Evolutionary conservation across 30 jellyfish, hydroid and myxozoan genomes (phyloP).

Genomic region (Aurelia aurita complex sp. Pacific): DNA sequence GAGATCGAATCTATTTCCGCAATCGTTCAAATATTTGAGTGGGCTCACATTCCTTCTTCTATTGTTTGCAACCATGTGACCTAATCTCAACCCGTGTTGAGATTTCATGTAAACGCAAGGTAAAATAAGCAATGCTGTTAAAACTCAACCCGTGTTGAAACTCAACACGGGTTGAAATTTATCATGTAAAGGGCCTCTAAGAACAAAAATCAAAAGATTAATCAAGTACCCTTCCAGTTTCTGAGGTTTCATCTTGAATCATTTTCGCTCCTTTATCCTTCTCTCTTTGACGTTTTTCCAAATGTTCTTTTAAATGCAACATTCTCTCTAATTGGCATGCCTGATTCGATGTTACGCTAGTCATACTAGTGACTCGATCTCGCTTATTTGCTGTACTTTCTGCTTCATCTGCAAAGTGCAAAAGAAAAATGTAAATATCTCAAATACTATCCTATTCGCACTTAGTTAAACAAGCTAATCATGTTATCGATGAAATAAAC

Average conservation of each 20-base stretch:
- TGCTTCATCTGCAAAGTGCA: conserved; percentile 14
- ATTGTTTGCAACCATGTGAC: too few relatives aligned
- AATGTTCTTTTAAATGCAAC: conserved; percentile 44
- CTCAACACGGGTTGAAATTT: neutral
- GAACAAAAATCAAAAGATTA: too few relatives aligned
- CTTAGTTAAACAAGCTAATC: too few relatives aligned
- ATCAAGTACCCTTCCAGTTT: conserved; percentile 86
- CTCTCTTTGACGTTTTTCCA: conserved; percentile 31
- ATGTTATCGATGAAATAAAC: too few relatives aligned
- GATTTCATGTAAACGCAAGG: too few relatives aligned
- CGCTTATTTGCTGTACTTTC: neutral
- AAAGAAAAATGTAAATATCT: too few relatives aligned
- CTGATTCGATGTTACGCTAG: conserved; percentile 21
- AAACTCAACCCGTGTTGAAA: too few relatives aligned
- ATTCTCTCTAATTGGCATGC: conserved; percentile 5
- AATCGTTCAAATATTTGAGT: too few relatives aligned
- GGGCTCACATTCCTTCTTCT: too few relatives aligned
- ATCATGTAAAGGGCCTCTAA: neutral
- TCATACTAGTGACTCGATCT: conserved; percentile 9
- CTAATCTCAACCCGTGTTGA: neutral
- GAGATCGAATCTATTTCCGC: too few relatives aligned
- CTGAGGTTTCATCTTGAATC: conserved; percentile 71
- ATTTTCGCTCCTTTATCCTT: conserved; percentile 47
- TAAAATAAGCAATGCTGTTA: too few relatives aligned
- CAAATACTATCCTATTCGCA: too few relatives aligned